Percentiles rank a stretch among this genome's conserved stretches.
Evolutionary conservation across 2,888 invertebrate species (phyloP).

Genomic region (Nasonia oneida): DNA sequence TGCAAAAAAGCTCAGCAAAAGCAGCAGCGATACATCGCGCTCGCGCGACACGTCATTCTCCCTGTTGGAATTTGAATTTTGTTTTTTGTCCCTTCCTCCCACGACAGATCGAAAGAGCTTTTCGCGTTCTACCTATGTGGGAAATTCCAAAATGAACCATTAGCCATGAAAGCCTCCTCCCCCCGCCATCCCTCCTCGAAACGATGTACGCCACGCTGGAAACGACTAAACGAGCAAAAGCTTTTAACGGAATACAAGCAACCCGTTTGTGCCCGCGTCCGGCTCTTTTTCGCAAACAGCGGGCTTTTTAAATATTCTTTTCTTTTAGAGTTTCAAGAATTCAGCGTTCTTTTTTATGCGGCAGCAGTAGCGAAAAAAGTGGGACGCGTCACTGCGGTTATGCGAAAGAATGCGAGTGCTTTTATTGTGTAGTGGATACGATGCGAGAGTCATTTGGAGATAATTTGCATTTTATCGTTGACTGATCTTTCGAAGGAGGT

Average conservation of each 20-base stretch:
- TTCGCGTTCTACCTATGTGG: not conserved
- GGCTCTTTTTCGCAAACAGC: slow-evolving; percentile 18
- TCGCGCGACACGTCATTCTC: not conserved
- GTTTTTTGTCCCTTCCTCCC: slow-evolving; percentile 27
- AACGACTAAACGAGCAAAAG: slow-evolving; percentile 62
- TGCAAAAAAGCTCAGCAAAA: not conserved
- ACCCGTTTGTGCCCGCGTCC: slow-evolving; percentile 53
- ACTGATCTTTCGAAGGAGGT: not conserved
- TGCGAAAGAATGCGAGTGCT: not conserved
- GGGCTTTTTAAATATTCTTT: slow-evolving; percentile 9
- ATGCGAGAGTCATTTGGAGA: not conserved
- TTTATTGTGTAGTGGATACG: not conserved
- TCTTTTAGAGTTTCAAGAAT: not conserved
- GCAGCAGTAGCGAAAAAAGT: not conserved
- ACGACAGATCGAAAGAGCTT: slow-evolving; percentile 2
- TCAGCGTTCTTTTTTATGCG: not conserved
- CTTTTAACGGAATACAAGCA: slow-evolving; percentile 63
- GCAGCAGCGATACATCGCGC: not conserved
- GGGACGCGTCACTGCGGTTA: not conserved
- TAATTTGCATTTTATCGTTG: not conserved
- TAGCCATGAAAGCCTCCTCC: slow-evolving; percentile 58
- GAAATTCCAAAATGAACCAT: slow-evolving; percentile 63
- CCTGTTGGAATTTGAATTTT: slow-evolving; percentile 42
- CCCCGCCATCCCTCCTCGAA: slow-evolving; percentile 2
- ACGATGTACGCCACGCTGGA: slow-evolving; percentile 36